Conservation (phyloP, 2,797 vertebrate genomes). For the Micropoecilia bifurca region DNA sequence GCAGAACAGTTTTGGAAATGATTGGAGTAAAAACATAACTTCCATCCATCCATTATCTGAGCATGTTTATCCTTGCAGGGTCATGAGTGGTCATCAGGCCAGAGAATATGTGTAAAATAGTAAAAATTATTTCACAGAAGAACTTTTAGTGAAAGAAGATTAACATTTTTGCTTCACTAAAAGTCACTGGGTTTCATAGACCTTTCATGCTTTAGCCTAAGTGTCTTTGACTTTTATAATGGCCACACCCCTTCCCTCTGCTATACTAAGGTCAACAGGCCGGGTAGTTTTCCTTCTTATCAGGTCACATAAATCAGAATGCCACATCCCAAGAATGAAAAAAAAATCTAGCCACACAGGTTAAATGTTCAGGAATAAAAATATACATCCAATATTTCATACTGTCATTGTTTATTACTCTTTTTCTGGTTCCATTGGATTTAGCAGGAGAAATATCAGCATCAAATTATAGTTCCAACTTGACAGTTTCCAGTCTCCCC, state of each 20-base stretch:
- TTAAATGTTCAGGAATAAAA: background rate
- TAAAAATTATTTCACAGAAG: too few species aligned
- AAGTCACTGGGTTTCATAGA: too few species aligned
- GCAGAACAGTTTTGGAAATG: constrained; percentile 55
- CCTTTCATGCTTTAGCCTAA: background rate
- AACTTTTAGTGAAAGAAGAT: too few species aligned
- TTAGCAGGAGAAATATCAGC: background rate
- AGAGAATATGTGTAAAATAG: too few species aligned
- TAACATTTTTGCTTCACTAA: too few species aligned
- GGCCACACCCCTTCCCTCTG: background rate
- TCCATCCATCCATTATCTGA: too few species aligned
- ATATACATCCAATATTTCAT: background rate
- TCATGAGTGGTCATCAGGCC: too few species aligned
- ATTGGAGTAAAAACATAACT: constrained; percentile 56
- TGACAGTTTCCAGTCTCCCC: background rate
- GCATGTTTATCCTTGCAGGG: too few species aligned
- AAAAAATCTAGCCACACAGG: background rate
- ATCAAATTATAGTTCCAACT: background rate
- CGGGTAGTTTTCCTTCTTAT: background rate
- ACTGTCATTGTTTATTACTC: background rate
- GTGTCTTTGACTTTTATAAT: background rate
- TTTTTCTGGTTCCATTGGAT: background rate
- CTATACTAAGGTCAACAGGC: background rate
- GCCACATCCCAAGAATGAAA: background rate
- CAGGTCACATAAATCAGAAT: background rate